Base-by-base conservation (phyloP, 2,888 invertebrate species). In the Archips xylosteana region DNA sequence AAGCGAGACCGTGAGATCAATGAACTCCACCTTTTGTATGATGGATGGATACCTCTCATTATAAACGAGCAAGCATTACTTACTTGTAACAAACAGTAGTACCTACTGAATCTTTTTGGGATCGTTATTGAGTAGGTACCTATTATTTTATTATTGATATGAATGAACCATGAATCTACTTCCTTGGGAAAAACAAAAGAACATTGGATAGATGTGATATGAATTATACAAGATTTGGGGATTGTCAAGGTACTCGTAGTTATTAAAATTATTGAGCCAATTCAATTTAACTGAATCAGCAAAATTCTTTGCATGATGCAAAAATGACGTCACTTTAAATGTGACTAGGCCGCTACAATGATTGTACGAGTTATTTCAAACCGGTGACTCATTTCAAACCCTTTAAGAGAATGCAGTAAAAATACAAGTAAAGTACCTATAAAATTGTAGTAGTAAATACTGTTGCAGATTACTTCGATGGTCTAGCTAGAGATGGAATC, bases 291-390 rank as follows among this genome's bases (percentile, higher is more conserved):
- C 75, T 91, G 89, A 91, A 75, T 91, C 90, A 91, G 76, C 71
- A 70, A 82, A 82, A 75, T 75, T 83, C 84, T 81, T 45, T 34
- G 15, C 39, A 78, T 80, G 74, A 70, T 61, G 64, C 57, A 67
- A 78, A 78, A 81, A 78, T 91, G 89, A 91, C 91, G 90, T 88
- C 89, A 90, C 82, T 77, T 73, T 77, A 79, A 75, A 81, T 82
- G 81, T 85, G 83, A 85, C 83, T 85, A 57, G 59, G 47, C 32
- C 60, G 68, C 42, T 45, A 75, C 76, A 78, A 80, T 78, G 79
- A 79, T 78, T 83, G 83, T 80, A 81, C 79, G 78, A 79, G 77
- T 78, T 77, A 77, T 78, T 78, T 80, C 59, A 59, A 32, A 49
- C 51, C 78, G 73, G 78, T 79, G 90, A 90, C 75, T 87, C 88